Conservation (phyloP, 1,140 invertebrate species). For the Piezodorus guildinii region DNA sequence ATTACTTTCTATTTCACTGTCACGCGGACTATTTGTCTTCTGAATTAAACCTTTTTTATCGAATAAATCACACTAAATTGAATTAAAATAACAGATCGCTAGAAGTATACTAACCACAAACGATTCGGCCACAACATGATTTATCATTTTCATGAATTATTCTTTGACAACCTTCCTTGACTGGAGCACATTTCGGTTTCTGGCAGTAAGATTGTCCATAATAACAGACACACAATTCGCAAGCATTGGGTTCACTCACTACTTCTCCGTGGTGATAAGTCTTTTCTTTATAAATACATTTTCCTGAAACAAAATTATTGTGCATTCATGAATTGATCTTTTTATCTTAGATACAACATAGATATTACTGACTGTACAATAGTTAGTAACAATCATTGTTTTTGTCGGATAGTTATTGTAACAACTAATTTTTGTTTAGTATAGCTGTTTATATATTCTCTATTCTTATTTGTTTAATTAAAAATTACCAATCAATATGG, state of each 20-base stretch:
- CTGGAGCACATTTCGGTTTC: slow-evolving; percentile 38
- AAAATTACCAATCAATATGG: too few species aligned
- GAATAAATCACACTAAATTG: too few species aligned
- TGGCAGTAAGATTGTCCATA: slow-evolving; percentile 43
- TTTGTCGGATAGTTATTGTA: too few species aligned
- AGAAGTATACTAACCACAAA: slow-evolving; percentile 37
- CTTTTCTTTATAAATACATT: slow-evolving; percentile 36
- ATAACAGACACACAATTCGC: slow-evolving; percentile 43
- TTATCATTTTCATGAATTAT: slow-evolving; percentile 31
- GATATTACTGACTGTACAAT: too few species aligned
- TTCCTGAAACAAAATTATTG: slow-evolving; percentile 21
- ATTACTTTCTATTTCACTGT: too few species aligned
- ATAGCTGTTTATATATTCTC: too few species aligned
- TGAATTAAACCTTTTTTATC: too few species aligned
- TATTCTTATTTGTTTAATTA: too few species aligned
- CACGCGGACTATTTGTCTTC: too few species aligned
- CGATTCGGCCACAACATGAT: slow-evolving; percentile 39
- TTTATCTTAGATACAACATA: background rate
- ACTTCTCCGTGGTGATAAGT: slow-evolving; percentile 40
- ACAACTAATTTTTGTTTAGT: too few species aligned
- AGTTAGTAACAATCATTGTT: too few species aligned
- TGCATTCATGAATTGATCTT: background rate
- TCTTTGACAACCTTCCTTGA: slow-evolving; percentile 38
- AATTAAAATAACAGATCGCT: too few species aligned
- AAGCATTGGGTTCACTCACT: slow-evolving; percentile 36